A percentile compares a stretch with the other conserved stretches of the same genome.
Evolutionary conservation across 2,888 invertebrate genomes (phyloP).

Genomic region (Encarsia formosa): DNA sequence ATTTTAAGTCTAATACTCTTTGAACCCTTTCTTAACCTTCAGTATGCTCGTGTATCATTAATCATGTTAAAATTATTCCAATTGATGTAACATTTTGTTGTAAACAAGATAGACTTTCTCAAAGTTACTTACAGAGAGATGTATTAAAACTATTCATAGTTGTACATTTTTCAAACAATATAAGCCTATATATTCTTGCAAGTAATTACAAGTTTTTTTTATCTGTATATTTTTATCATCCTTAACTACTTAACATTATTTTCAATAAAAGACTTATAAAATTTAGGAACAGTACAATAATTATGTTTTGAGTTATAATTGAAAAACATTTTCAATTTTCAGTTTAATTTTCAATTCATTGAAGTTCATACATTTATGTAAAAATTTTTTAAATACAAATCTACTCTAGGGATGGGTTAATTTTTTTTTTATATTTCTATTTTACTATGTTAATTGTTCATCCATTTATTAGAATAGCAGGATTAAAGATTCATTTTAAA

Average conservation of each 20-base stretch:
- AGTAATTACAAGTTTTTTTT: too few species aligned
- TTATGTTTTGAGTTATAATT: too few species aligned
- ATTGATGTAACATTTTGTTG: slow-evolving; percentile 10
- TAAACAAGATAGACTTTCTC: slow-evolving; percentile 18
- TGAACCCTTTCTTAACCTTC: slow-evolving; percentile 13
- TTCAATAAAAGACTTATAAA: slow-evolving; percentile 12
- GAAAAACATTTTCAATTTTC: slow-evolving; percentile 12
- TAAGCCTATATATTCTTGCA: slow-evolving; percentile 20
- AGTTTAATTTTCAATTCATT: slow-evolving; percentile 7
- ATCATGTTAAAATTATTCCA: slow-evolving; percentile 12
- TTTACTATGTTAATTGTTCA: too few species aligned
- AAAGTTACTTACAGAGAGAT: slow-evolving; percentile 17
- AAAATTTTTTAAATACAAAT: background rate
- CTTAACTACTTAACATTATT: slow-evolving; percentile 7
- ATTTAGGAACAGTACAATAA: slow-evolving; percentile 10
- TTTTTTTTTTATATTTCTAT: too few species aligned
- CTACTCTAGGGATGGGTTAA: too few species aligned
- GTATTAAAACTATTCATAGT: slow-evolving; percentile 19
- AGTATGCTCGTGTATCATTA: slow-evolving; percentile 17
- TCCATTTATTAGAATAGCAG: slow-evolving; percentile 1
- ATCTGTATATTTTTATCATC: background rate
- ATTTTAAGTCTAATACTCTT: background rate
- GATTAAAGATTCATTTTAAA: background rate
- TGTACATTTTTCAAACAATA: slow-evolving; percentile 18
- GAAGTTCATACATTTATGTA: slow-evolving; percentile 1